Conservation (phyloP, 2,113 vertebrate species). For the Epinephelus fuscoguttatus region DNA sequence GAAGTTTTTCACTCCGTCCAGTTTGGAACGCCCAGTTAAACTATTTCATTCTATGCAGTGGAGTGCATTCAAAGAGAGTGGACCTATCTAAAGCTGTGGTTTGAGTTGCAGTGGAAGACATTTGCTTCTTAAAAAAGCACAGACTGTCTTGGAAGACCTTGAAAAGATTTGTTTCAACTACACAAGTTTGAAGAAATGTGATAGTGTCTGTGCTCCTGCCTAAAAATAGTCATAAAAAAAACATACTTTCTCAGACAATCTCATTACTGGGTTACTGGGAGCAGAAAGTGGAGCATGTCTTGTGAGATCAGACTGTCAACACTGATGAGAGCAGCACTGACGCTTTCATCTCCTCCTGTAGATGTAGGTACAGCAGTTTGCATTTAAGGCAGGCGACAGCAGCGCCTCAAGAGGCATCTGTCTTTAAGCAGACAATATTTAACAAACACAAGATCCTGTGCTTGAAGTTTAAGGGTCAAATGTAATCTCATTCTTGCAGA, state of each 20-base stretch:
- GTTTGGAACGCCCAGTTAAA: constrained; percentile 60
- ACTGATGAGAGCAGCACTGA: constrained; percentile 40
- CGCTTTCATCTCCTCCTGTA: constrained; percentile 47
- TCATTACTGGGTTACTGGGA: constrained; percentile 65
- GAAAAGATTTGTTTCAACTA: constrained; percentile 49
- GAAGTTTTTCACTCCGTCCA: constrained; percentile 45
- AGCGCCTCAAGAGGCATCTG: constrained; percentile 28
- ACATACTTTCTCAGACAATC: constrained; percentile 58
- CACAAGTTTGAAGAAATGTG: constrained; percentile 38
- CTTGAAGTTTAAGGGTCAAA: constrained; percentile 9
- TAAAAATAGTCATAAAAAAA: constrained; percentile 75
- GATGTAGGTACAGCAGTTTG: constrained; percentile 30
- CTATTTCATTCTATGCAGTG: constrained; percentile 49
- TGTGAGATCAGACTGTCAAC: constrained; percentile 62
- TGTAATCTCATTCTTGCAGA: constrained; percentile 3
- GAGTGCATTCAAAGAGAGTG: constrained; percentile 37
- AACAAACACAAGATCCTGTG: constrained; percentile 23
- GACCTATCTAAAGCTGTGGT: constrained; percentile 17
- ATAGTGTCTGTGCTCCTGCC: constrained; percentile 32
- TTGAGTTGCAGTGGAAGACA: constrained; percentile 16
- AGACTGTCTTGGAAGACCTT: constrained; percentile 24
- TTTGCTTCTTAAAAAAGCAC: constrained; percentile 16
- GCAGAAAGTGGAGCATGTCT: constrained; percentile 73
- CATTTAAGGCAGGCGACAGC: constrained; percentile 30
- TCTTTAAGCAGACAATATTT: background rate